Evolutionary conservation across 1,140 invertebrate species (phyloP), one percentile per base, ranked within the genome.

Genomic region (Samia ricini): DNA sequence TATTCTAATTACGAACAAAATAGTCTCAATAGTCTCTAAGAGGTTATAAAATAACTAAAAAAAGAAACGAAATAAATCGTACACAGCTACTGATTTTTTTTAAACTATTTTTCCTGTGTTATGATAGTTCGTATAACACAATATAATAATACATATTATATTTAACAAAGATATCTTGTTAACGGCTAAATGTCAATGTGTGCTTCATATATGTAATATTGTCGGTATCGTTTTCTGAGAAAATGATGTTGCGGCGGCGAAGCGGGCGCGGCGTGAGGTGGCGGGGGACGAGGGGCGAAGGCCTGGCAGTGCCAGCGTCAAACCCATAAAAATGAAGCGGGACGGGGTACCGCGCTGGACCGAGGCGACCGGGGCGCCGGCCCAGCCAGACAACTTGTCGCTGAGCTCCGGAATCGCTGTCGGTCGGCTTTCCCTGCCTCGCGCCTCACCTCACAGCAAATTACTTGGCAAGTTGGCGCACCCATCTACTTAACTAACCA

Each of bases 241-340:
- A 86, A n/a, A 68, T 78, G 69, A 68, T 66, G 65, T 77, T 81
- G 84, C 80, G 71, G 78, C 70, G 4, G 12, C 83, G 81, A 83
- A 78, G 69, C 61, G 68, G 33, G 33, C 12, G 64, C 36, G 29
- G 33, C 94, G 91, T 60, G 92, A 91, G 62, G 92, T 93, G 57
- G 90, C 89, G 57, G 83, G 79, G 71, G 74, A 72, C n/a, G n/a
- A 20, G 51, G 56, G 61, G 69, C 24, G n/a, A 51, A 29, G 20
- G 68, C 90, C 91, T 91, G 22, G 4, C 51, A 52, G 20, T 52
- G 92, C 91, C 88, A 91, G 92, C 93, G 93, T 94, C 93, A 93
- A 92, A 92, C 91, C 91, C 92, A 93, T 93, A 93, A 82, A 81
- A 82, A 74, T 75, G 23, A 33, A 29, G 77, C 69, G 64, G 94